phyloP scores from a whole-genome alignment of 2,888 invertebrate species.

The Incurvaria masculella region DNA sequence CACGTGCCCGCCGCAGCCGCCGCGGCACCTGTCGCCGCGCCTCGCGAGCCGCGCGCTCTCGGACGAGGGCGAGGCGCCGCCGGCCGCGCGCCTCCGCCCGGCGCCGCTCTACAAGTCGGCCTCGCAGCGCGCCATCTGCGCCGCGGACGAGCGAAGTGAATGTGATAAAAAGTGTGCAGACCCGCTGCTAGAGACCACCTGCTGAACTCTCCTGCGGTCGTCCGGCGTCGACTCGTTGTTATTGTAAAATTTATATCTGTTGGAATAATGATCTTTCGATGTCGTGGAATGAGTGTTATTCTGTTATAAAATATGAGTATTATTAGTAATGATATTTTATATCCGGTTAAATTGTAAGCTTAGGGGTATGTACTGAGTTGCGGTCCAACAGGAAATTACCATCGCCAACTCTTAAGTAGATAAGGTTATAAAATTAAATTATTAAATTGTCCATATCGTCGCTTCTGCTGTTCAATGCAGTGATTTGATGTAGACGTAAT shows the following conservation, averaged over 20 bases:
- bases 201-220: constrained; percentile 19
- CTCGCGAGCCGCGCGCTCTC: constrained; percentile 8
- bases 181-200: constrained; percentile 46
- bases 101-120: constrained; percentile 26
- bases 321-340: constrained; percentile 51
- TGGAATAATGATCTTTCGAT: constrained; percentile 6
- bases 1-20: constrained; percentile 25
- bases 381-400: background rate
- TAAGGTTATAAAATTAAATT: too few relatives aligned
- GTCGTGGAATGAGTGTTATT: constrained; percentile 1
- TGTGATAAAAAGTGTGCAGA: constrained; percentile 20
- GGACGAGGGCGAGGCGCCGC: constrained; percentile 19
- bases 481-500: too few relatives aligned
- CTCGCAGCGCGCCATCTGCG: constrained; percentile 26
- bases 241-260: background rate
- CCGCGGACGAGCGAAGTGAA: constrained; percentile 17
- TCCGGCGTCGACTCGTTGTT: background rate
- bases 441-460: too few relatives aligned
- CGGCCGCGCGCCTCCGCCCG: constrained; percentile 7
- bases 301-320: constrained; percentile 32
- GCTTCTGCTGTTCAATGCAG: too few relatives aligned
- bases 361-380: constrained; percentile 11
- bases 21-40: constrained; percentile 19
- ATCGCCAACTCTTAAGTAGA: background rate
- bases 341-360: constrained; percentile 44